Evolutionary conservation across 2,888 invertebrate genomes (phyloP), one percentile per base, ranked within the genome.

Genomic region (Dendrolimus pini): DNA sequence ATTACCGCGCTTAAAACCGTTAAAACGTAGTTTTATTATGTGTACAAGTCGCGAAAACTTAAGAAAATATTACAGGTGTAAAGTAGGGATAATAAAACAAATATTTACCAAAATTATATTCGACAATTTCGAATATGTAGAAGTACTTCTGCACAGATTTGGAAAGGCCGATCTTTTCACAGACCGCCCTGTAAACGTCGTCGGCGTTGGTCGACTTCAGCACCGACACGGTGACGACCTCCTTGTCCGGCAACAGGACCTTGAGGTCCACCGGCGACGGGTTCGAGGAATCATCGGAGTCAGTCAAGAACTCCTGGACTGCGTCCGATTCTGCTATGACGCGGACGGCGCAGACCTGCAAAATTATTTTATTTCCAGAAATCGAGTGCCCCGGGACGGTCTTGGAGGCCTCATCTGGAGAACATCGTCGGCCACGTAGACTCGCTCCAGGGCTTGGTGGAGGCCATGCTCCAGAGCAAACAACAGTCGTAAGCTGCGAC

Each of bases 291-390:
- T 97, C 97, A 67, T 98, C 97, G 1, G 95, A 93, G 74, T 98
- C 97, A 7, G 98, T 98, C 13, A 99, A 93, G 89, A 99, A 99
- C 82, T 99, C 98, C 86, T 99, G 99, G 84, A 99, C 97, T 2
- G 97, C 94, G 77, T 99, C 99, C 72, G 97, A 96, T 80, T 99
- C 99, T 0, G 99, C 99, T 75, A 99, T 98, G 42, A 99, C 99
- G 53, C 99, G 93, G 13, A 99, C 97, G 8, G 99, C 98, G 89
- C 99, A 99, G 0, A 99, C 97, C 86, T 91, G 69, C 1, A 9
- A 30, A 30, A 30, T 30, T 30, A 30, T 30, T 30, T 30, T 30
- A 3, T 30, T 6, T 30, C 1, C 9, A 18, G 30, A 47, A 47
- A 18, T 42, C n/a, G n/a, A 58, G 30, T 18, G 18, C 18, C 2